Evolutionary conservation across 2,113 vertebrate species (phyloP).

Genomic region (Gallinago jamesoni): DNA sequence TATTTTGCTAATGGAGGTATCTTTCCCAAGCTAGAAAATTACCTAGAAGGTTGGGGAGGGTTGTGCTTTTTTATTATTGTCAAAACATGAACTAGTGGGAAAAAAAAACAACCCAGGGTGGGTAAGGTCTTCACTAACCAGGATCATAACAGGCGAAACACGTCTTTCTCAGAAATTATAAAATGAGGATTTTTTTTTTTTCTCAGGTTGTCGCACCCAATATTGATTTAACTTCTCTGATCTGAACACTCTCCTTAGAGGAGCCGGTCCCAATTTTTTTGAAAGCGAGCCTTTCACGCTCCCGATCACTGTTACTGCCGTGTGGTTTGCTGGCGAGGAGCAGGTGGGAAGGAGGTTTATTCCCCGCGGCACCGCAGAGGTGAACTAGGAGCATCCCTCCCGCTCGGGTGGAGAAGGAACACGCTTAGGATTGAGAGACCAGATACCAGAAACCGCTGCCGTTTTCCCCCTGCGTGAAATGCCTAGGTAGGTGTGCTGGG

Average conservation of each 20-base stretch:
- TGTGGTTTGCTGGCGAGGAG: neutral
- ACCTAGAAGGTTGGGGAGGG: neutral
- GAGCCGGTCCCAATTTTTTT: fast-evolving
- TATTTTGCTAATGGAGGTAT: neutral
- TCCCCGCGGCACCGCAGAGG: neutral
- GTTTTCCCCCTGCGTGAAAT: neutral
- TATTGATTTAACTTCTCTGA: neutral
- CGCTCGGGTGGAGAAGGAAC: fast-evolving
- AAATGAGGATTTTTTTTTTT: neutral
- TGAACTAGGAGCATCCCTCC: neutral
- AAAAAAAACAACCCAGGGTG: neutral
- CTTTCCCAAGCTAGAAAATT: neutral
- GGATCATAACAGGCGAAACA: neutral
- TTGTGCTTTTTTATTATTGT: neutral
- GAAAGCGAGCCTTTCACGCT: neutral
- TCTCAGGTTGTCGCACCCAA: neutral
- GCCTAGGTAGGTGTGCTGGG: neutral
- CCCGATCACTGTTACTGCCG: neutral
- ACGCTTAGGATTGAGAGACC: neutral
- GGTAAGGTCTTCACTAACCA: neutral
- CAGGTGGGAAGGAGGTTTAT: neutral
- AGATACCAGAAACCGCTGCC: neutral
- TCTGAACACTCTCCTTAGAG: neutral
- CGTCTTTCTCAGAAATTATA: neutral
- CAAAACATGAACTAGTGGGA: neutral